Base-by-base conservation (phyloP, 2,888 invertebrate species). In the Willowsia nigromaculata region DNA sequence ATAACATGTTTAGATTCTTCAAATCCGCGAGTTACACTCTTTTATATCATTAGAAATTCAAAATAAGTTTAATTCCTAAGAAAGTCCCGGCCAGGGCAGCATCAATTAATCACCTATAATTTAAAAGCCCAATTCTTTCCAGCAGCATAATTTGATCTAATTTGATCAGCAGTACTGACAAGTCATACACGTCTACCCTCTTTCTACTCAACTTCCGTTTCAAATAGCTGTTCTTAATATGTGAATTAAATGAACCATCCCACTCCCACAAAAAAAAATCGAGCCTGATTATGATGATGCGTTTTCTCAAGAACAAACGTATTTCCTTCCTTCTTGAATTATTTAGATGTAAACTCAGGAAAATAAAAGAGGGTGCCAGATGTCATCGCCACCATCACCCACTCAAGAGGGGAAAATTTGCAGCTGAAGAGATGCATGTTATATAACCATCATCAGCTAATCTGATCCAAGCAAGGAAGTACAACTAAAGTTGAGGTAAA, bases 321-420 rank as follows among this genome's bases (percentile, higher is more conserved):
- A 47, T 74, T 74, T 74, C 74, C 43, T 74, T 74, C 74, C 74
- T 74, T 27, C 74, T 74, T 74, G 47, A 84, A 30, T 84, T 84
- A 68, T 53, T 84, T 71, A 71, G 33, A 84, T 84, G 83, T 68
- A 68, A 84, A 84, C 83, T 71, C 50, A 22, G 83, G 71, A 84
- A 74, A 84, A 84, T 84, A 84, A 84, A 53, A 84, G 82, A 47
- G 65, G 18, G 22, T 80, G 40, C 80, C 80, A 80, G 56, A 80
- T 56, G 62, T 62, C 62, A 82, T 82, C 62, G 56, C 71, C 71
- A 47, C 62, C 30, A 50, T 74, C 74, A 47, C 74, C 47, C 18
- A 50, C 59, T 71, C 59, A 56, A 71, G 25, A 59, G 59, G 76
- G 50, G 76, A 76, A 62, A 62, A 59, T 83, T 83, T 83, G 33